Base-by-base conservation (phyloP, 2,113 vertebrate species). In the Camelus dromedarius region DNA sequence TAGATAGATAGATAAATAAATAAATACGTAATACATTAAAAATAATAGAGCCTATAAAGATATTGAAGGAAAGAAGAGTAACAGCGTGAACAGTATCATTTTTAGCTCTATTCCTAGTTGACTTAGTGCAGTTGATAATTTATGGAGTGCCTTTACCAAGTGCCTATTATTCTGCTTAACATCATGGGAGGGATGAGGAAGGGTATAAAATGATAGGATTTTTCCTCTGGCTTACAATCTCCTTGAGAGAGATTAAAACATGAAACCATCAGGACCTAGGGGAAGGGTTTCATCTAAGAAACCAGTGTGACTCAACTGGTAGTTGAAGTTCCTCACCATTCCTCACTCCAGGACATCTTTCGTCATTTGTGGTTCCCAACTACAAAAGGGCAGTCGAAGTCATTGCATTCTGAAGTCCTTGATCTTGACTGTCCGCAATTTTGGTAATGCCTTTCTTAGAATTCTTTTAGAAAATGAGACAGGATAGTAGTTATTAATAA, bases 401-500 rank as follows among this genome's bases (percentile, higher is more conserved):
- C 76, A 56, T 52, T 56, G 62, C 35, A 86, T 95, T 91, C n/a
- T 77, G 46, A 89, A 24, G 35, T 48, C 56, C 66, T 3, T 54
- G 56, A 38, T 76, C 76, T 86, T 58, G 50, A 26, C 82, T 89
- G 32, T 15, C 73, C 73, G 22, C 42, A 69, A 6, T 62, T 69
- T 82, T 79, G 54, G 32, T 95, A 82, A 70, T 89, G 11, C 15
- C 28, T 93, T 94, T 81, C 77, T 88, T 81, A 76, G 77, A 89
- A 67, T 90, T 93, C 60, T 73, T 76, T 77, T 88, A 76, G 42
- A 73, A 85, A 88, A 66, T 64, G n/a, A 76, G 77, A 80, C 46
- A 75, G 16, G 35, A 32, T 72, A n/a, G 46, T 72, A 88, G 75
- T 87, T 90, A 46, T 16, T 93, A 81, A 70, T 93, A 56, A 88